phyloP scores from a whole-genome alignment of 2,113 vertebrate species.

The Aplodontia rufa region DNA sequence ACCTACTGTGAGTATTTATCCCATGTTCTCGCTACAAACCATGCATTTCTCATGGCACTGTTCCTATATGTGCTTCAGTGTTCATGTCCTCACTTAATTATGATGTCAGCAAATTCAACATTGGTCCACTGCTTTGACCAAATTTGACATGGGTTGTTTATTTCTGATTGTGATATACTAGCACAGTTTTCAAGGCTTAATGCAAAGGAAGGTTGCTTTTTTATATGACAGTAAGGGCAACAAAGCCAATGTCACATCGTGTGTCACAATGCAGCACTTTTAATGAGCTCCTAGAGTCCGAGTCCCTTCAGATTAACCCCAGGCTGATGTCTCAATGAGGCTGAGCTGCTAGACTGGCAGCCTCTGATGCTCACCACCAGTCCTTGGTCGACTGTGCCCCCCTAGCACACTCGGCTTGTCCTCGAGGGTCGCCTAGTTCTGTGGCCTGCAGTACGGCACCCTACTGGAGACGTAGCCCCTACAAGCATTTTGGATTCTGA shows the following conservation, averaged over 20 bases:
- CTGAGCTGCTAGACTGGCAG: background rate
- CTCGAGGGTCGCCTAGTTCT: background rate
- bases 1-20: background rate
- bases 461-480: background rate
- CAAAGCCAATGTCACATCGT: background rate
- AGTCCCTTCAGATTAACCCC: background rate
- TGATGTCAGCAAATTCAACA: background rate
- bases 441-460: background rate
- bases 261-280: background rate
- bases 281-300: background rate
- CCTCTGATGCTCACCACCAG: too few relatives aligned
- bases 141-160: background rate
- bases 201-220: background rate
- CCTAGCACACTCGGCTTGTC: rapidly evolving
- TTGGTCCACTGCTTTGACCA: background rate
- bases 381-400: background rate
- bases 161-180: background rate
- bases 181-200: background rate
- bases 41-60: background rate
- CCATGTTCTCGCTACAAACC: background rate
- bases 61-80: background rate
- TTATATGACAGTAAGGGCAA: background rate
- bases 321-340: background rate
- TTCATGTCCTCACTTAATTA: too few relatives aligned
- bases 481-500: background rate